Evolutionary conservation across 2,888 invertebrate species (phyloP).

Genomic region (Orthosia gracilis): DNA sequence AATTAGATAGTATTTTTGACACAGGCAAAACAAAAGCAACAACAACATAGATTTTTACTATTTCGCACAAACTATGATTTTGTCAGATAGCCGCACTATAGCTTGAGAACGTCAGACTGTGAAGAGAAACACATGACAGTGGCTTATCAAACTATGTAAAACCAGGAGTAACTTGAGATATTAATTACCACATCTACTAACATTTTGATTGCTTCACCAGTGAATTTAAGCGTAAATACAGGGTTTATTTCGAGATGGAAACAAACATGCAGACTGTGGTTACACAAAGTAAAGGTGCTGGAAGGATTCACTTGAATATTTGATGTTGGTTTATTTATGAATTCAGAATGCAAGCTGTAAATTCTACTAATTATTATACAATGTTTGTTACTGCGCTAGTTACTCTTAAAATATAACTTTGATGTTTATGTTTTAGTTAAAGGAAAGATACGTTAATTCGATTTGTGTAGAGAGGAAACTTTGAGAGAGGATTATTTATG

Average conservation of each 20-base stretch:
- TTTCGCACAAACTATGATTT: too few relatives aligned
- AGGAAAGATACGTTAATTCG: conserved; percentile 3
- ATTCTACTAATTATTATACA: conserved; percentile 12
- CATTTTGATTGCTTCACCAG: conserved; percentile 42
- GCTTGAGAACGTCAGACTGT: not conserved
- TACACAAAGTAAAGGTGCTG: conserved; percentile 58
- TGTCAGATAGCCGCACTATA: too few relatives aligned
- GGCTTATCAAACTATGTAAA: conserved; percentile 26
- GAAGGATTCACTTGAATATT: conserved; percentile 36
- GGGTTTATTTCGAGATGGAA: conserved; percentile 42
- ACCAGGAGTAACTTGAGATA: conserved; percentile 31
- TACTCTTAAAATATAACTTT: conserved; percentile 1
- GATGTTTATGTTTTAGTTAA: not conserved
- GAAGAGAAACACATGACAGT: conserved; percentile 17
- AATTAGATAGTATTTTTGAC: too few relatives aligned
- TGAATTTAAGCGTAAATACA: conserved; percentile 46
- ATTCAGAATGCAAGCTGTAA: conserved; percentile 22
- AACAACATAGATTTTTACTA: too few relatives aligned
- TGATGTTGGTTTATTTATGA: conserved; percentile 50
- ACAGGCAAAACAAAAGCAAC: too few relatives aligned
- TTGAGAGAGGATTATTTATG: not conserved
- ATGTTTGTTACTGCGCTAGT: conserved; percentile 1
- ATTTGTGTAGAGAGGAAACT: not conserved
- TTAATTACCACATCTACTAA: conserved; percentile 41
- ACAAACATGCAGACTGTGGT: conserved; percentile 47